These are phyloP conservation scores for Stegodyphus mimosarum DNA, from an alignment of 1,140 invertebrate genomes.

Conservation along the genomic window DNA sequence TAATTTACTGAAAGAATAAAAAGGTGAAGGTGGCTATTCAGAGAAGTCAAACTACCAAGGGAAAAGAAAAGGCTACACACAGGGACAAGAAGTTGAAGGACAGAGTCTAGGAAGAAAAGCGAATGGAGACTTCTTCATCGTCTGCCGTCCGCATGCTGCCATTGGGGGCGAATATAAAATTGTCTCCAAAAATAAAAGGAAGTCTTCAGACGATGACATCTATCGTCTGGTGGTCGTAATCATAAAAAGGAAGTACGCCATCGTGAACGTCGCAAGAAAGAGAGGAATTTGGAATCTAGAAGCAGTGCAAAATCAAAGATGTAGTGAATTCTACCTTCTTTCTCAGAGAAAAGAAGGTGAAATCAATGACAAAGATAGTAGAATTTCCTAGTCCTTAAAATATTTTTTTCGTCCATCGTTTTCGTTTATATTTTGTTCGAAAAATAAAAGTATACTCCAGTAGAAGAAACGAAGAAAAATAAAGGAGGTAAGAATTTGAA, in stretches of 20 bases:
- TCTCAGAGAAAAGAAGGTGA: background rate
- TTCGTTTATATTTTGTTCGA: background rate
- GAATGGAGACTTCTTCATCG: background rate
- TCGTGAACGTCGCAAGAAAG: background rate
- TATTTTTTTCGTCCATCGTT: background rate
- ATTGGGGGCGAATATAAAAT: constrained; percentile 34
- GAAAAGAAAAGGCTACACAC: background rate
- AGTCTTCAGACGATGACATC: constrained; percentile 47
- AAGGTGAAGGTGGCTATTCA: background rate
- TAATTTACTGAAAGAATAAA: constrained; percentile 1
- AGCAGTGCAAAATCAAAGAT: constrained; percentile 16
- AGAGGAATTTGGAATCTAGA: background rate
- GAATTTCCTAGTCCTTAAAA: constrained; percentile 6
- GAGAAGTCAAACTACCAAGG: background rate
- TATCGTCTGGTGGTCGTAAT: constrained; percentile 51
- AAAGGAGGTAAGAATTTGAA: background rate
- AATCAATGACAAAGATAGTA: background rate
- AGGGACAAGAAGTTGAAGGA: background rate
- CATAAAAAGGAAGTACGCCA: constrained; percentile 44
- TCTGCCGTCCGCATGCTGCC: constrained; percentile 12
- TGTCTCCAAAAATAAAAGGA: constrained; percentile 36
- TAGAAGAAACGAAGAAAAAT: background rate
- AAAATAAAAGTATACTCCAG: background rate
- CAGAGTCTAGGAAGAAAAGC: background rate
- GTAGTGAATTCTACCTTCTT: background rate